These are phyloP conservation scores for Gallinago jamesoni DNA, from an alignment of 2,113 vertebrate species.

Conservation along the genomic window DNA sequence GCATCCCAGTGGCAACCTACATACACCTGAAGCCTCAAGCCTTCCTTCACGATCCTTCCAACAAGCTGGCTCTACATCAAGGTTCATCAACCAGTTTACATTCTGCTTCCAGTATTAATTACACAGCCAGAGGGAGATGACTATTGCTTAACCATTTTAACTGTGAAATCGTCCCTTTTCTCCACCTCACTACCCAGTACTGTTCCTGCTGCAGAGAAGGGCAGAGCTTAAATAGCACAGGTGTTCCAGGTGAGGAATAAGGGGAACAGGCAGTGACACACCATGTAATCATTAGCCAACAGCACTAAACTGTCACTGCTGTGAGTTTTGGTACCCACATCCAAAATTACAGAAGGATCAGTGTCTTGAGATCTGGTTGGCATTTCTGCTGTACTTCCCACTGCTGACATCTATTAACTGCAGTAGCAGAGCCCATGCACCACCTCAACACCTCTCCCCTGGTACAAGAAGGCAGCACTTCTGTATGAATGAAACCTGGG, in stretches of 20 bases:
- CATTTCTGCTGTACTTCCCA: background rate
- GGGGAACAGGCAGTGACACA: background rate
- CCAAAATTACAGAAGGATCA: background rate
- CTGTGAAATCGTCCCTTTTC: background rate
- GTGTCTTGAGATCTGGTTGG: background rate
- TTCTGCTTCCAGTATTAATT: background rate
- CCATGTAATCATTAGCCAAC: background rate
- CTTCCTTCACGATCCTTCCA: background rate
- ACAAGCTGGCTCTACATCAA: background rate
- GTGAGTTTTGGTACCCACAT: background rate
- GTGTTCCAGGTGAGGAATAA: background rate
- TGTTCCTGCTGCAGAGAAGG: background rate
- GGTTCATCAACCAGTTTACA: background rate
- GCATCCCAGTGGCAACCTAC: background rate
- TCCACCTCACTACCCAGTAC: background rate
- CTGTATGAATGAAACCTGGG: background rate
- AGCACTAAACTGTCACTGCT: background rate
- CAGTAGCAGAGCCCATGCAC: background rate
- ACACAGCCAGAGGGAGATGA: background rate
- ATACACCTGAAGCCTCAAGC: background rate
- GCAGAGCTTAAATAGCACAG: background rate
- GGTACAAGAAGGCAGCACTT: background rate
- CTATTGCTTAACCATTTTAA: background rate
- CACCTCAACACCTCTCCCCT: background rate
- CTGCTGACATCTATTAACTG: background rate